Conservation (phyloP, 2,888 invertebrate genomes). For the Agrotis puta region DNA sequence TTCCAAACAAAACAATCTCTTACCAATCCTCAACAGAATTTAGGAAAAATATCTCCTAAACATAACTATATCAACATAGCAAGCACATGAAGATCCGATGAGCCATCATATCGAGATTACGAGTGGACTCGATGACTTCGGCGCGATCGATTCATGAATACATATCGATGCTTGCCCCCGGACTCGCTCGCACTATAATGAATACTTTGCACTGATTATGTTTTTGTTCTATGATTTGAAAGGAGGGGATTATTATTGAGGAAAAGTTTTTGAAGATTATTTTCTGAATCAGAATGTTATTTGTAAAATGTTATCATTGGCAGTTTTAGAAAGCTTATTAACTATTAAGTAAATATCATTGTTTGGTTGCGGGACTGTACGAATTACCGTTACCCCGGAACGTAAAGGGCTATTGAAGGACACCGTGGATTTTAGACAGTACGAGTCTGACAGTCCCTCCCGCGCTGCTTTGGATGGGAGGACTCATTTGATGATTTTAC, state of each 20-base stretch:
- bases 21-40: conserved; percentile 1
- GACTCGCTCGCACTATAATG: conserved; percentile 58
- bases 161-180: conserved; percentile 69
- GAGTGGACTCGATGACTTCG: conserved; percentile 67
- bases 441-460: no score
- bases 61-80: conserved; percentile 43
- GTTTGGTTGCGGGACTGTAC: no score
- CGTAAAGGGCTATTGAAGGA: no score
- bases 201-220: conserved; percentile 67
- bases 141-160: conserved; percentile 82
- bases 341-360: neutral
- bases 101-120: conserved; percentile 82
- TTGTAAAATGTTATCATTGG: no score
- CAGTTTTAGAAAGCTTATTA: neutral
- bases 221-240: conserved; percentile 42
- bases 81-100: conserved; percentile 62
- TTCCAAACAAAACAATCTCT: conserved; percentile 29
- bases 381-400: no score
- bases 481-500: no score
- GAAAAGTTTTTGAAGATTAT: conserved; percentile 17
- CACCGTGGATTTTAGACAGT: no score
- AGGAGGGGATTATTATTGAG: neutral
- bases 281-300: neutral
- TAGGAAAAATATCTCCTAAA: conserved; percentile 9
- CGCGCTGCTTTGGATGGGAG: no score